A percentile compares a stretch with the other conserved stretches of the same genome.
These are phyloP conservation scores for Drosophila murphyi DNA, from an alignment of 1,140 invertebrate genomes.

Conservation along the genomic window DNA sequence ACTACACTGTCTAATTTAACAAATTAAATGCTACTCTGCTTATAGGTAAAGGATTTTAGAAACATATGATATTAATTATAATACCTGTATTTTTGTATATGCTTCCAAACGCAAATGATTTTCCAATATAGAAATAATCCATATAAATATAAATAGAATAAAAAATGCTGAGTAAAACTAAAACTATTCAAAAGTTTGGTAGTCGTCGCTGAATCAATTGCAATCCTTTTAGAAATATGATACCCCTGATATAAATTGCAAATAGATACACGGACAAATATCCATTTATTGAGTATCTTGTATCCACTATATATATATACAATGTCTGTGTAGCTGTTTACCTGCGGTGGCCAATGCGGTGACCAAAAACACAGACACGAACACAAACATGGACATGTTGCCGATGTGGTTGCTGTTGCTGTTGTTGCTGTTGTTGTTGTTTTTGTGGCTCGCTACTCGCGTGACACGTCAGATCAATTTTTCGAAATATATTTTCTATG, in stretches of 20 bases:
- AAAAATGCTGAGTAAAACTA: background rate
- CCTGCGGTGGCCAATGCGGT: constrained; percentile 9
- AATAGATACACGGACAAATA: constrained; percentile 14
- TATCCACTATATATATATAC: background rate
- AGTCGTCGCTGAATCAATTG: background rate
- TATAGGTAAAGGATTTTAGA: too few species aligned
- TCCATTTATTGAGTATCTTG: constrained; percentile 16
- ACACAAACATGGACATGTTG: constrained; percentile 14
- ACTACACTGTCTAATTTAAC: too few species aligned
- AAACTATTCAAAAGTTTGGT: background rate
- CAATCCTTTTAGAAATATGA: constrained; percentile 25
- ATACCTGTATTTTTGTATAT: too few species aligned
- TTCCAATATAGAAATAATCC: background rate
- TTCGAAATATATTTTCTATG: constrained; percentile 78
- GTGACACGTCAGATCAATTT: constrained; percentile 82
- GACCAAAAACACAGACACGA: constrained; percentile 5
- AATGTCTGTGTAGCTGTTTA: background rate
- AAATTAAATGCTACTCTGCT: too few species aligned
- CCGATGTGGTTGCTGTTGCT: constrained; percentile 5
- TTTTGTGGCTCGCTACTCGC: constrained; percentile 33
- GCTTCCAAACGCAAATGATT: too few species aligned
- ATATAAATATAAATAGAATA: background rate
- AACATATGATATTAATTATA: too few species aligned
- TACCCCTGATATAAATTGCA: constrained; percentile 16
- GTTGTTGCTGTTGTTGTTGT: background rate